Evolutionary conservation across 2,888 invertebrate species (phyloP), one percentile per base, ranked within the genome.

Genomic region (Plusia festucae): DNA sequence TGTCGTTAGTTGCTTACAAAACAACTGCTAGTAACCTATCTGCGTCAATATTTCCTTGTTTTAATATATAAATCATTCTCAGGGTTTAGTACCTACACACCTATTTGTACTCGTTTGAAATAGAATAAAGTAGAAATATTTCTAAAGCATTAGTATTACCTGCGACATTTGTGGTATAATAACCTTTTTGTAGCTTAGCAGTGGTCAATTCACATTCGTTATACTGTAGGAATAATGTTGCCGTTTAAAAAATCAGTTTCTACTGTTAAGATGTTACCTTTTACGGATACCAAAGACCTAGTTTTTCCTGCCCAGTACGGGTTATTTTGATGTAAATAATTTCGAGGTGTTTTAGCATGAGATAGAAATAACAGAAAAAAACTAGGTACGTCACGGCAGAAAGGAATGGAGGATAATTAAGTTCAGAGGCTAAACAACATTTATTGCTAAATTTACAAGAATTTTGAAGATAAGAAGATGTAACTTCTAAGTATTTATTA

Each of bases 321-420:
- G 53, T 49, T 59, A 63, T 49, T 71, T 67, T 71, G 49, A 67
- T 82, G 81, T 86, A 83, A 82, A 83, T 84, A 81, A 70, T 70
- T 68, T 24, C 9, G 32, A 54, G 53, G 32, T 62, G 53, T 60
- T 70, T 62, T 54, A 65, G 69, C 59, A 68, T 76, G 76, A 69
- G 70, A 71, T 74, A n/a, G n/a, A n/a, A n/a, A n/a, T n/a, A n/a
- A n/a, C n/a, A n/a, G n/a, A n/a, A n/a, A n/a, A n/a, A n/a, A n/a
- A n/a, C n/a, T n/a, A n/a, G n/a, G n/a, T n/a, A n/a, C n/a, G n/a
- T n/a, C n/a, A n/a, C n/a, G n/a, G n/a, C n/a, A n/a, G n/a, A n/a
- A n/a, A n/a, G n/a, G n/a, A n/a, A n/a, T n/a, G n/a, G n/a, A n/a
- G n/a, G n/a, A n/a, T n/a, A n/a, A n/a, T n/a, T n/a, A n/a, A n/a